These are phyloP conservation scores for Vimba vimba DNA, from an alignment of 2,113 vertebrate genomes.

Conservation along the genomic window DNA sequence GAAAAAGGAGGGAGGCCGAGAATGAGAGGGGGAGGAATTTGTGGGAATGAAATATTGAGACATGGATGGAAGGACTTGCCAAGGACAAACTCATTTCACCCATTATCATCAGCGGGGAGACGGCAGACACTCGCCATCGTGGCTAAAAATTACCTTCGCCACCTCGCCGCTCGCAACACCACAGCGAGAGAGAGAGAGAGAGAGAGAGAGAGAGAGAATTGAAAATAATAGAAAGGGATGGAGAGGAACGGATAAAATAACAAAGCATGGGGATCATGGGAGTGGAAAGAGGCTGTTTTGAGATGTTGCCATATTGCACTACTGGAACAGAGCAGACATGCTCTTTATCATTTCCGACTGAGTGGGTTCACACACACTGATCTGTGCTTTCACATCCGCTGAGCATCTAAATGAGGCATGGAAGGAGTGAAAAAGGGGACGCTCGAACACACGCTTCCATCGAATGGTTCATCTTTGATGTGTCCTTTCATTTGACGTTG, in stretches of 20 bases:
- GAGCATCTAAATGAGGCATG: conserved; percentile 22
- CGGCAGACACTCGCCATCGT: not conserved
- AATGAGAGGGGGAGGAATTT: conserved; percentile 31
- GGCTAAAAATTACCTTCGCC: conserved; percentile 48
- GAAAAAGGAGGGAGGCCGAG: not conserved
- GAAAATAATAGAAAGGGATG: conserved; percentile 26
- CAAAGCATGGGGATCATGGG: conserved; percentile 18
- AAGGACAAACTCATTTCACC: conserved; percentile 51
- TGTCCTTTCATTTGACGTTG: not conserved
- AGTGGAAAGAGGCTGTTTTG: conserved; percentile 29
- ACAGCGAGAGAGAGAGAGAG: conserved; percentile 1
- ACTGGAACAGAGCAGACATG: conserved; percentile 20
- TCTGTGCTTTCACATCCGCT: conserved; percentile 30
- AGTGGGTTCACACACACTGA: conserved; percentile 28
- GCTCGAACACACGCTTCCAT: not conserved
- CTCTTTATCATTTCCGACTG: conserved; percentile 40
- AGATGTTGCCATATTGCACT: conserved; percentile 43
- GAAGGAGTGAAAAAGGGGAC: conserved; percentile 2
- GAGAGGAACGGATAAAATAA: conserved; percentile 1
- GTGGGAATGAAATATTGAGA: conserved; percentile 5
- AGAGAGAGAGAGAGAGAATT: conserved; percentile 24
- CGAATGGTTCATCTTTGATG: not conserved
- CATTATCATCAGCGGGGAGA: conserved; percentile 35
- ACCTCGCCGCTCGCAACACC: not conserved
- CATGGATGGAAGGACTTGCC: conserved; percentile 16